phyloP scores from a whole-genome alignment of 2,113 vertebrate genomes.

The Columbina picui region DNA sequence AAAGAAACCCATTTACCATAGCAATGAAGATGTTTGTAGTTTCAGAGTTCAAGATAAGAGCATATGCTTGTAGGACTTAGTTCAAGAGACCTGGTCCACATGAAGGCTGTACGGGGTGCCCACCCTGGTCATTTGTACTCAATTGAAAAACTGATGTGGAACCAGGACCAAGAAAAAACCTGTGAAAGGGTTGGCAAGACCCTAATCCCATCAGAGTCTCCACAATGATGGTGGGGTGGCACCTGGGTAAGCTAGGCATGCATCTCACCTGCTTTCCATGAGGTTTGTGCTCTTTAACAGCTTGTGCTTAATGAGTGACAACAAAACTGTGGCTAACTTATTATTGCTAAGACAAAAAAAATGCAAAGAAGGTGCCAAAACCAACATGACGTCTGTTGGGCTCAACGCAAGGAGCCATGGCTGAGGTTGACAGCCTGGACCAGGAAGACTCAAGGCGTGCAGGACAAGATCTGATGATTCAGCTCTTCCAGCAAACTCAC shows the following conservation, averaged over 20 bases:
- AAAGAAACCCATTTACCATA: background rate
- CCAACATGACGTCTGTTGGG: background rate
- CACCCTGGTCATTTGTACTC: too few species aligned
- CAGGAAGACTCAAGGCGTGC: accelerated
- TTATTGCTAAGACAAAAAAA: background rate
- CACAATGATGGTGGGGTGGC: background rate
- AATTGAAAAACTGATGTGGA: background rate
- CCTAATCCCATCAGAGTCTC: background rate
- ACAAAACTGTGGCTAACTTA: background rate
- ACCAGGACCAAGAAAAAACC: background rate
- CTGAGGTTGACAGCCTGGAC: background rate
- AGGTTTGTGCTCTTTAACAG: background rate
- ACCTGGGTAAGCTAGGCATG: background rate
- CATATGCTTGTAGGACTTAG: background rate
- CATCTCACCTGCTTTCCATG: background rate
- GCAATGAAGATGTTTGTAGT: background rate
- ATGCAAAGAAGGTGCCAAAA: background rate
- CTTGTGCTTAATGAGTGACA: background rate
- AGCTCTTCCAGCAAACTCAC: background rate
- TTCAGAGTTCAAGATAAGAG: background rate
- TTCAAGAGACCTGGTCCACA: background rate
- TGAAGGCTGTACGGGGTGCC: background rate
- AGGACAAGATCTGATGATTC: background rate
- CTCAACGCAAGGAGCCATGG: background rate
- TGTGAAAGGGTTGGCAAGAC: accelerated